Evolutionary conservation across 2,888 invertebrate genomes (phyloP).

Genomic region (Latrodectus hesperus): DNA sequence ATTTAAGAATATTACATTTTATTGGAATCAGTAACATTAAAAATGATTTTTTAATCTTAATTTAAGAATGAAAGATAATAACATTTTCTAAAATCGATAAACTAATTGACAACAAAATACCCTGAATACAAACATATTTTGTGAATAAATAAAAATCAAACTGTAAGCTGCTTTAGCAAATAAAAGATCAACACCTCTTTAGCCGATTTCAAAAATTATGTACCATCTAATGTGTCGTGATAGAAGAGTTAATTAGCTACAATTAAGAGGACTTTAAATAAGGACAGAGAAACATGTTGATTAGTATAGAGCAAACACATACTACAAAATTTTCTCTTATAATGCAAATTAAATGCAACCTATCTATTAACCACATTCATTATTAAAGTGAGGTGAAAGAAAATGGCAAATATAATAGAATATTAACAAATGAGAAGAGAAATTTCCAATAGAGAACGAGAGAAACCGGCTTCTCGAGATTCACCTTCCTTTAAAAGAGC

Average conservation of each 20-base stretch:
- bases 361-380: conserved; percentile 27
- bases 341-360: neutral
- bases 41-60: too few relatives aligned
- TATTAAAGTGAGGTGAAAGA: conserved; percentile 22
- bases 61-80: too few relatives aligned
- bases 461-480: neutral
- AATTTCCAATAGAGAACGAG: conserved; percentile 16
- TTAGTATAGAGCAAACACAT: neutral
- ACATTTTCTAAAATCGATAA: too few relatives aligned
- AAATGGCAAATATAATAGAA: conserved; percentile 37
- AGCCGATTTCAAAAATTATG: too few relatives aligned
- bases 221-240: too few relatives aligned
- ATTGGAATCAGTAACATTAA: too few relatives aligned
- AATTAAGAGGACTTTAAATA: neutral
- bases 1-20: too few relatives aligned
- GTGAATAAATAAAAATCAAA: too few relatives aligned
- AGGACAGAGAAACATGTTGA: neutral
- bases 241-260: neutral
- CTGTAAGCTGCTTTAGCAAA: too few relatives aligned
- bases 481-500: conserved; percentile 25
- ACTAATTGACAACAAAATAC: too few relatives aligned
- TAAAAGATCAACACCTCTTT: too few relatives aligned
- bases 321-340: neutral
- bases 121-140: too few relatives aligned
- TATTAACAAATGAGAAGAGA: conserved; percentile 10